Percentiles rank a stretch among this genome's conserved stretches.
Conservation (phyloP, 2,113 vertebrate species). For the Silurus glanis region DNA sequence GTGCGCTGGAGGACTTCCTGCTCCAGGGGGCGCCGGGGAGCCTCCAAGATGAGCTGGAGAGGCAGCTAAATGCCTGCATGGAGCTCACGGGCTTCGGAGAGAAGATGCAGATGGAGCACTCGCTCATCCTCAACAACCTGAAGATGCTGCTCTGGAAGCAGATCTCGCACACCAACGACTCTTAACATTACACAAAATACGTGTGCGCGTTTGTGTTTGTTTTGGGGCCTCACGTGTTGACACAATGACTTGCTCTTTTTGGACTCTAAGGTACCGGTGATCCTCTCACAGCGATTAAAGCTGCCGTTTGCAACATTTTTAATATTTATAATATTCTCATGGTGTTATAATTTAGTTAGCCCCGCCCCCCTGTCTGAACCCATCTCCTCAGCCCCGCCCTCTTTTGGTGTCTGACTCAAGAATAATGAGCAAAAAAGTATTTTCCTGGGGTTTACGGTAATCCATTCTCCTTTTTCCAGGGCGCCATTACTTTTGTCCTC, state of each 20-base stretch:
- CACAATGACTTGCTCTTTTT: background rate
- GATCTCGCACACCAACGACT: slow-evolving; percentile 96
- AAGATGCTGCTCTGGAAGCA: slow-evolving; percentile 98
- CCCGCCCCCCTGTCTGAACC: background rate
- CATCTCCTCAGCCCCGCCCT: background rate
- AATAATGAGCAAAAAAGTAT: no score
- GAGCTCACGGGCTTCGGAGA: slow-evolving; percentile 86
- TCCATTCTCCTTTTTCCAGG: background rate
- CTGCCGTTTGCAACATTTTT: background rate
- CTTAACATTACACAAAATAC: slow-evolving; percentile 65
- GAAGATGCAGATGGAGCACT: slow-evolving; percentile 98
- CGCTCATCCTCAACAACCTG: slow-evolving; percentile 93
- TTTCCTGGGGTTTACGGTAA: no score
- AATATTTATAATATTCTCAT: background rate
- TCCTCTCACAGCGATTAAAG: background rate
- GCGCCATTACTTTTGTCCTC: background rate
- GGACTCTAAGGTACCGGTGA: background rate
- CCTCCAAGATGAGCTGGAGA: slow-evolving; percentile 88
- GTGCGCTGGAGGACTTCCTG: slow-evolving; percentile 89
- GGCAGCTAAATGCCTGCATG: slow-evolving; percentile 92
- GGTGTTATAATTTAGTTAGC: no score
- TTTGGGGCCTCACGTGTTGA: background rate
- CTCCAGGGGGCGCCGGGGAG: slow-evolving; percentile 86
- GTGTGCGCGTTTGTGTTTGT: background rate
- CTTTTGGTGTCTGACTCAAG: background rate